Percentiles rank a stretch among this genome's conserved stretches.
Conservation (phyloP, 2,797 vertebrate species). For the Malurus splendens region DNA sequence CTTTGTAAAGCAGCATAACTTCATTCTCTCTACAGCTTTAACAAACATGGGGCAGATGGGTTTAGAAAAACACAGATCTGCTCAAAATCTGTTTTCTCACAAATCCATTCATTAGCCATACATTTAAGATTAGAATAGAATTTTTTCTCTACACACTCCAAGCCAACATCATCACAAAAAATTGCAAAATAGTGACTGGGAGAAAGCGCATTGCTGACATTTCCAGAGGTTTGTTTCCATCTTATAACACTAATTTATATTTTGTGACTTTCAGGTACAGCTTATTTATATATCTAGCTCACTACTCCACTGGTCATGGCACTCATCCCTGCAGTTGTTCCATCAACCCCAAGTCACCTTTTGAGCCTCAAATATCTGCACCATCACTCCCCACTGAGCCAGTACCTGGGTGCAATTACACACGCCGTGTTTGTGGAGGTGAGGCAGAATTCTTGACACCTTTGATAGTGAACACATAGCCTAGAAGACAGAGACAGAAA, state of each 20-base stretch:
- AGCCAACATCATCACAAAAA: background rate
- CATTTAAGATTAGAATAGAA: background rate
- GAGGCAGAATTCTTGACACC: background rate
- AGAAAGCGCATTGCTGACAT: background rate
- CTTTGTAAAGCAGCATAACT: background rate
- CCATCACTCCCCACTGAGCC: background rate
- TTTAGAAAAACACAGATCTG: background rate
- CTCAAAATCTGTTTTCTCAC: background rate
- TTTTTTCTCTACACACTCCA: background rate
- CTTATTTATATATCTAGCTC: background rate
- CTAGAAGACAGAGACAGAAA: background rate
- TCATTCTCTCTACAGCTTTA: background rate
- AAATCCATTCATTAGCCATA: background rate
- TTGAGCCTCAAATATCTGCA: background rate
- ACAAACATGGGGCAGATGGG: background rate
- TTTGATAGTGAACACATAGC: background rate
- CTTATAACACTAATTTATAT: background rate
- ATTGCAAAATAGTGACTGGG: background rate
- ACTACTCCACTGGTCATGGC: background rate
- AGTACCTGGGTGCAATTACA: background rate
- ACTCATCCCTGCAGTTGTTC: background rate
- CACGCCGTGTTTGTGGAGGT: background rate
- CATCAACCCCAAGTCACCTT: background rate
- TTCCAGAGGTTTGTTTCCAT: background rate
- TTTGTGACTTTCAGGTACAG: background rate